Conservation (phyloP, 2,888 invertebrate species). For the Polyploca ridens region DNA sequence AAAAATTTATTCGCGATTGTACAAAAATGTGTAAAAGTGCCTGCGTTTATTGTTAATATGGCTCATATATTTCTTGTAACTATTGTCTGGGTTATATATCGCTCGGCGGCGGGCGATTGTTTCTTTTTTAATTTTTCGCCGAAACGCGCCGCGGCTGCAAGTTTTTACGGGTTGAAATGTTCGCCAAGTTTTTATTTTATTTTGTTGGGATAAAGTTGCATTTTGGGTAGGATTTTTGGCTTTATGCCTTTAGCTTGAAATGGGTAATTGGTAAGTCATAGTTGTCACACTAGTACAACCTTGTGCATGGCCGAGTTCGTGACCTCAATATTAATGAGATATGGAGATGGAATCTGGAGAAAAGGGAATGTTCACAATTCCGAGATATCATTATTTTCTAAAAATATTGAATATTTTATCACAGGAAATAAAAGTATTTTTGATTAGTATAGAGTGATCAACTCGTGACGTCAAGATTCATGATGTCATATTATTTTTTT, state of each 20-base stretch:
- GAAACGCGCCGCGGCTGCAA: constrained; percentile 20
- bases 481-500: too few species aligned
- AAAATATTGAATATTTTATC: too few species aligned
- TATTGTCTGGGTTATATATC: constrained; percentile 50
- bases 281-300: not conserved
- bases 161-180: not conserved
- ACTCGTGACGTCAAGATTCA: too few species aligned
- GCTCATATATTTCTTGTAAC: constrained; percentile 51
- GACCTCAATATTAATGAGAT: too few species aligned
- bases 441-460: too few species aligned
- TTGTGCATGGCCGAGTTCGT: too few species aligned
- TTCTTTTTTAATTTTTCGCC: constrained; percentile 37
- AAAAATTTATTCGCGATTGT: constrained; percentile 33
- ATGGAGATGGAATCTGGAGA: too few species aligned
- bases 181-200: constrained; percentile 4
- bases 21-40: constrained; percentile 38
- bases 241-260: not conserved
- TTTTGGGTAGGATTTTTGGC: constrained; percentile 10
- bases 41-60: constrained; percentile 50
- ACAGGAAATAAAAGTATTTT: too few species aligned
- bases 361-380: too few species aligned
- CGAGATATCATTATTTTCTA: too few species aligned
- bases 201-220: constrained; percentile 27
- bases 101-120: constrained; percentile 32
- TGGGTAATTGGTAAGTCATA: constrained; percentile 16